phyloP scores from a whole-genome alignment of 2,888 invertebrate genomes.

The Gibbula magus region DNA sequence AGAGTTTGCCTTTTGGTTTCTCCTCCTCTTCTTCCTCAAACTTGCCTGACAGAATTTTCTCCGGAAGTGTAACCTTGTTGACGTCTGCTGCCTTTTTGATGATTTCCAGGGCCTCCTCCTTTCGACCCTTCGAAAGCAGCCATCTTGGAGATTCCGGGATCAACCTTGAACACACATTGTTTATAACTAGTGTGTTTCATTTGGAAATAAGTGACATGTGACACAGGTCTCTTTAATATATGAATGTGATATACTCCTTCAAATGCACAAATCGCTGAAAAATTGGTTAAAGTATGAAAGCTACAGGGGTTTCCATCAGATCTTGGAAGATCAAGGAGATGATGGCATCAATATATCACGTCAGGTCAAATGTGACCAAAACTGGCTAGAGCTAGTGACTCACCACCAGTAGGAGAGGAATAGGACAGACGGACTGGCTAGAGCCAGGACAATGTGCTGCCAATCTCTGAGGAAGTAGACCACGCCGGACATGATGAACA shows the following conservation, averaged over 20 bases:
- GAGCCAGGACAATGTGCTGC: constrained; percentile 51
- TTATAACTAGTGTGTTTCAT: no score
- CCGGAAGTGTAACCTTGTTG: constrained; percentile 32
- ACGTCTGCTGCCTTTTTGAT: constrained; percentile 42
- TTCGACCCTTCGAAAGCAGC: constrained; percentile 40
- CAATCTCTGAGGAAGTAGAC: constrained; percentile 54
- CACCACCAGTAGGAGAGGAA: constrained; percentile 58
- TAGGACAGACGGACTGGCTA: constrained; percentile 49
- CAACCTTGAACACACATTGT: no score
- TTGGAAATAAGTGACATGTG: no score
- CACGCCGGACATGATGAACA: constrained; percentile 42
- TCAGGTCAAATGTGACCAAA: no score
- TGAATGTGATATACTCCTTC: no score
- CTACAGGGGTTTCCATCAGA: no score
- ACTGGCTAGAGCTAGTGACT: no score
- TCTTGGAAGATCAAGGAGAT: no score
- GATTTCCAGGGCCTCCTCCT: constrained; percentile 40
- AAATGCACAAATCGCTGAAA: no score
- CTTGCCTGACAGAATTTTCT: neutral
- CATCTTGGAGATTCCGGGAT: constrained; percentile 54
- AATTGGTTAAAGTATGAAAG: no score
- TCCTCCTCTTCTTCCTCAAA: constrained; percentile 16
- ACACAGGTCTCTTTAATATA: no score
- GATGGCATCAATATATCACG: no score
- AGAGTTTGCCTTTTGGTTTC: constrained; percentile 17